Conservation (phyloP, 37 sponge, comb jelly and placozoan genomes). For the Crambe crambe region DNA sequence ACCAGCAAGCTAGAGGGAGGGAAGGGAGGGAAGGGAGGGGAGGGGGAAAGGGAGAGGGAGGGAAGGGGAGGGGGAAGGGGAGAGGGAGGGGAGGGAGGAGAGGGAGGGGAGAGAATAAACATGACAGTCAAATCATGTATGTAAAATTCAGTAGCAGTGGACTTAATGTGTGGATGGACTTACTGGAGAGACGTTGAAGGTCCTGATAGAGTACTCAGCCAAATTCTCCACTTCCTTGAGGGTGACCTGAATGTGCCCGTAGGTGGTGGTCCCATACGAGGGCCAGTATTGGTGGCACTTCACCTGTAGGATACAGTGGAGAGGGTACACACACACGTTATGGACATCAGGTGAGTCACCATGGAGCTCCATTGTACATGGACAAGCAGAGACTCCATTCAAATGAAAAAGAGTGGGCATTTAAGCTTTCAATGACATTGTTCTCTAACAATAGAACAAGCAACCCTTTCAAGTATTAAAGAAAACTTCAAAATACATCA, state of each 20-base stretch:
- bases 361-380: too few species aligned
- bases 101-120: not conserved
- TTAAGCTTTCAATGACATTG: too few species aligned
- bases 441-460: too few species aligned
- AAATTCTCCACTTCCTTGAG: conserved; percentile 76
- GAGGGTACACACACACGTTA: too few species aligned
- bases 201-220: conserved; percentile 86
- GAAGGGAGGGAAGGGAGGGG: conserved; percentile 12
- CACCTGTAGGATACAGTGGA: conserved; percentile 32
- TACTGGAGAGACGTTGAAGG: conserved; percentile 62
- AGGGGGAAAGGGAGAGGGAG: conserved; percentile 5
- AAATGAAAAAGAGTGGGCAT: too few species aligned
- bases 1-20: conserved; percentile 19
- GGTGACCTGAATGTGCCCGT: conserved; percentile 81
- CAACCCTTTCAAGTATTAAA: too few species aligned
- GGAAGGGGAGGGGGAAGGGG: too few species aligned
- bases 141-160: too few species aligned
- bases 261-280: conserved; percentile 66
- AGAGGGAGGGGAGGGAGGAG: not conserved
- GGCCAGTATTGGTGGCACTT: conserved; percentile 97
- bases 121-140: too few species aligned
- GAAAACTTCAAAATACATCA: too few species aligned
- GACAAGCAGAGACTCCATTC: too few species aligned
- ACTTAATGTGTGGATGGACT: not conserved
- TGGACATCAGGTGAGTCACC: too few species aligned